Conservation (phyloP, 2,797 vertebrate species). For the Acanthurus leucopareius region DNA sequence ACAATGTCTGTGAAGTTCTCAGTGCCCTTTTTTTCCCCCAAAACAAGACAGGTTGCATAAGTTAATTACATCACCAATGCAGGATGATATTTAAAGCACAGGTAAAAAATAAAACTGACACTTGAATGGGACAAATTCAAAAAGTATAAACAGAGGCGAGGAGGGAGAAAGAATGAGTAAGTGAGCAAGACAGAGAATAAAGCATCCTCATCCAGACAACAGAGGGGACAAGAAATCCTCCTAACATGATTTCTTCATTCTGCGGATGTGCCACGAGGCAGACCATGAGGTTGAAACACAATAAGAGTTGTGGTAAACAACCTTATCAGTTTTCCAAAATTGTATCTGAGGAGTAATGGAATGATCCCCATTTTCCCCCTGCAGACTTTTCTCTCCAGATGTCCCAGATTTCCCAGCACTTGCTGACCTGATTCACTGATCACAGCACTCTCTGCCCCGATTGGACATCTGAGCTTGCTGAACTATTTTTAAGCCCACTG, state of each 20-base stretch:
- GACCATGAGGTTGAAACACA: constrained; percentile 29
- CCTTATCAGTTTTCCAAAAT: constrained; percentile 34
- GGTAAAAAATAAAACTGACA: neutral
- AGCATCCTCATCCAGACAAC: neutral
- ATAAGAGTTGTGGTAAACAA: constrained; percentile 39
- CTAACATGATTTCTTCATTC: constrained; percentile 35
- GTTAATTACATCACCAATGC: constrained; percentile 14
- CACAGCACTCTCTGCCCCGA: constrained; percentile 28
- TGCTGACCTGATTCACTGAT: constrained; percentile 73
- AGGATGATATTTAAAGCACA: constrained; percentile 21
- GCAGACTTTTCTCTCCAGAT: constrained; percentile 41
- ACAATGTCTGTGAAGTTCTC: neutral
- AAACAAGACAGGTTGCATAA: constrained; percentile 5
- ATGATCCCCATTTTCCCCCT: constrained; percentile 3
- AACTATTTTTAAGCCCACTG: constrained; percentile 53
- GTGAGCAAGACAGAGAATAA: neutral
- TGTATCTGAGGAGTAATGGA: constrained; percentile 37
- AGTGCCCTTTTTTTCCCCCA: neutral
- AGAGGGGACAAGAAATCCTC: neutral
- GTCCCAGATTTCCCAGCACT: constrained; percentile 73
- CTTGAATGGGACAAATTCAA: constrained; percentile 5
- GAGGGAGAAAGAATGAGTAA: neutral
- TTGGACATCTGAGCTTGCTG: constrained; percentile 56
- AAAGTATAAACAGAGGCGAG: constrained; percentile 8
- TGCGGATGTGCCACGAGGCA: constrained; percentile 9